Conservation (phyloP, 1,140 invertebrate species). For the Hylaeus volcanicus region DNA sequence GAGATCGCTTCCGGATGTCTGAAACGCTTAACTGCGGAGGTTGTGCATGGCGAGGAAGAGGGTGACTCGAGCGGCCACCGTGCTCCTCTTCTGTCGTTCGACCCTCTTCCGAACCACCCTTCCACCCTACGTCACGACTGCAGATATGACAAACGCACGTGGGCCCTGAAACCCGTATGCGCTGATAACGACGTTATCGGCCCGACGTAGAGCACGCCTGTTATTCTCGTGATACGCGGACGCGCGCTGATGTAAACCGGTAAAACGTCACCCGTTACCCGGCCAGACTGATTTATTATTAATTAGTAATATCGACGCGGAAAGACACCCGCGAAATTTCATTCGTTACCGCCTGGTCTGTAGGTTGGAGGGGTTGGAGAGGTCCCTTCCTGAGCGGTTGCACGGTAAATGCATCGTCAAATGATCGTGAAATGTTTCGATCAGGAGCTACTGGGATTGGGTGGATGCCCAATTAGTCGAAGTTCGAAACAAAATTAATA, state of each 20-base stretch:
- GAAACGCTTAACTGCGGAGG: not conserved
- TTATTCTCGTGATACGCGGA: conserved; percentile 30
- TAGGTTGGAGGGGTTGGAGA: not conserved
- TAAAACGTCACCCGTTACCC: conserved; percentile 47
- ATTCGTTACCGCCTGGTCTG: conserved; percentile 9
- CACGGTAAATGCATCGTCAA: conserved; percentile 12
- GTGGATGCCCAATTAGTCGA: conserved; percentile 2
- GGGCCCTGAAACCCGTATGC: conserved; percentile 47
- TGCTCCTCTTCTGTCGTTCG: conserved; percentile 18
- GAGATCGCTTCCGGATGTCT: conserved; percentile 19
- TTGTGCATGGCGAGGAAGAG: not conserved
- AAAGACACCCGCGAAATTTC: conserved; percentile 36
- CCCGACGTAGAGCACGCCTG: conserved; percentile 41
- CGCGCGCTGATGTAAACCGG: conserved; percentile 11
- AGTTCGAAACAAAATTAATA: conserved; percentile 14
- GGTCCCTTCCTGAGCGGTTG: not conserved
- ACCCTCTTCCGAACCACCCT: conserved; percentile 18
- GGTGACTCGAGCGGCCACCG: conserved; percentile 29
- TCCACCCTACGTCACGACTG: conserved; percentile 21
- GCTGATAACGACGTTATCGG: conserved; percentile 55
- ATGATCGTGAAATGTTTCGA: not conserved
- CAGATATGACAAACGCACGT: conserved; percentile 53
- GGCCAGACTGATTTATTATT: conserved; percentile 49
- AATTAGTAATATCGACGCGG: conserved; percentile 40
- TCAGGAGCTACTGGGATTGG: not conserved